phyloP scores from a whole-genome alignment of 2,113 vertebrate species.

The Rhinopomastus cyanomelas region DNA sequence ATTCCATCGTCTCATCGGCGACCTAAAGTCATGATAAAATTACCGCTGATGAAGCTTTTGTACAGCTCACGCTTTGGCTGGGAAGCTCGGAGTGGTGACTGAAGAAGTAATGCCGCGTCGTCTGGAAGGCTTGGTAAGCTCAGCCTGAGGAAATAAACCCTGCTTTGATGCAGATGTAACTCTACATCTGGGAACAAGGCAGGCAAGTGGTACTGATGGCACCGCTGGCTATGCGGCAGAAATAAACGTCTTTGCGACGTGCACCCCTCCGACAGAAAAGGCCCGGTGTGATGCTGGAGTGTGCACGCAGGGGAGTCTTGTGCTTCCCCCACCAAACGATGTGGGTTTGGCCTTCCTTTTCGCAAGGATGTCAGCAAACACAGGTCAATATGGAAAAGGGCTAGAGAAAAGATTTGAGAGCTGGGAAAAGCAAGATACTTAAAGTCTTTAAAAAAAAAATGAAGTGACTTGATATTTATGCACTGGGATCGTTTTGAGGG shows the following conservation, averaged over 20 bases:
- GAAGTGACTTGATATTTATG: background rate
- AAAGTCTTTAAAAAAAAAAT: background rate
- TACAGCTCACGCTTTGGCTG: background rate
- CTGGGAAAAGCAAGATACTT: background rate
- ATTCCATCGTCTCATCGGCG: background rate
- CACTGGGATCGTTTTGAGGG: background rate
- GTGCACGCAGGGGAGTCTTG: rapidly evolving
- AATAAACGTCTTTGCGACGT: background rate
- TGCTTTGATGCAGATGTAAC: background rate
- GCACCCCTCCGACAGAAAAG: background rate
- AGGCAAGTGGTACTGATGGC: rapidly evolving
- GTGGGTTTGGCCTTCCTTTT: background rate
- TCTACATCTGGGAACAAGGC: background rate
- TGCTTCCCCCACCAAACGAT: rapidly evolving
- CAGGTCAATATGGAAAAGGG: background rate
- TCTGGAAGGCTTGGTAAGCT: background rate
- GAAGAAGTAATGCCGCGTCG: background rate
- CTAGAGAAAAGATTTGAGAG: background rate
- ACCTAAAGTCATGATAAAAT: background rate
- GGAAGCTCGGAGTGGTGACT: background rate
- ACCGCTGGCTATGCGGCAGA: background rate
- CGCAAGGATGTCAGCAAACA: background rate
- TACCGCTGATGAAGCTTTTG: background rate
- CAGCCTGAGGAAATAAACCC: rapidly evolving
- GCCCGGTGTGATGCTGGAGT: background rate